phyloP scores from a whole-genome alignment of 2,113 vertebrate species.

The Halichoerus grypus region DNA sequence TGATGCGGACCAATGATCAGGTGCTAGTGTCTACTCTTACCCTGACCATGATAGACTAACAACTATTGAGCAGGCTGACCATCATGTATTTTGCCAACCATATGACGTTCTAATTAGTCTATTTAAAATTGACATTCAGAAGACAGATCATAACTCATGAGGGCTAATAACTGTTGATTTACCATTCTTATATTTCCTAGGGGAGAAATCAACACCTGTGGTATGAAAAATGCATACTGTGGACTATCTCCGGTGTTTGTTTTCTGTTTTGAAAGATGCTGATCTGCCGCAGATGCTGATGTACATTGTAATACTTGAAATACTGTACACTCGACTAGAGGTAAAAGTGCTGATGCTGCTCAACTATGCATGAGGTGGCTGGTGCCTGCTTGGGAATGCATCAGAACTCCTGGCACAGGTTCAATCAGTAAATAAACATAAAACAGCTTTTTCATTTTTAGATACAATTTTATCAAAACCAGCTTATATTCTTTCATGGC shows the following conservation, averaged over 20 bases:
- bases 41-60: not conserved
- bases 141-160: slow-evolving; percentile 28
- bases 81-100: slow-evolving; percentile 12
- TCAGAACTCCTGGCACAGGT: slow-evolving; percentile 17
- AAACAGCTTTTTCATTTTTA: slow-evolving; percentile 50
- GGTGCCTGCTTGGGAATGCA: not conserved
- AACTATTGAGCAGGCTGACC: not conserved
- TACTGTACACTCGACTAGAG: not conserved
- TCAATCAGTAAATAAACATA: slow-evolving; percentile 60
- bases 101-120: not conserved
- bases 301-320: slow-evolving; percentile 39
- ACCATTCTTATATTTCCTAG: slow-evolving; percentile 39
- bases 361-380: slow-evolving; percentile 46
- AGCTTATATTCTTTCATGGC: not conserved
- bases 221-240: slow-evolving; percentile 56
- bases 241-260: not conserved
- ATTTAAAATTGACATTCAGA: slow-evolving; percentile 1
- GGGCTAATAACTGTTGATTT: slow-evolving; percentile 62
- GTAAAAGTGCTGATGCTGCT: slow-evolving; percentile 54
- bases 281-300: slow-evolving; percentile 13
- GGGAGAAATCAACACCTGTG: slow-evolving; percentile 65
- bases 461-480: slow-evolving; percentile 64
- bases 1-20: not conserved
- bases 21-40: not conserved
- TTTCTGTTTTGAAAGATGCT: slow-evolving; percentile 68